Base-by-base conservation (phyloP, 2,888 invertebrate species). In the Perdita meconis region DNA sequence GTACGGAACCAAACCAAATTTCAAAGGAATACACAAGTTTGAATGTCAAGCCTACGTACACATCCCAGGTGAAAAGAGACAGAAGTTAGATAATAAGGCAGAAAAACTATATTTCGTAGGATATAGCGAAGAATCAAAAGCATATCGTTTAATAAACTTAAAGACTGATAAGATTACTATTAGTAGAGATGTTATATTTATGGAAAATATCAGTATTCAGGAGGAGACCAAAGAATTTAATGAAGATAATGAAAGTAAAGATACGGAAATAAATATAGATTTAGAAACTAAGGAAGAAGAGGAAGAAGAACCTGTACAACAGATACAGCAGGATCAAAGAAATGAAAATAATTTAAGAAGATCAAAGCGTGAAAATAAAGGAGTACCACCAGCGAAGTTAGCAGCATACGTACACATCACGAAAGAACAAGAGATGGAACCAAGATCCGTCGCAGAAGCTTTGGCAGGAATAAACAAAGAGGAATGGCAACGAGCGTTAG, bases 301-400 rank as follows among this genome's bases (percentile, higher is more conserved):
- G 30, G 30, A 30, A 30, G 30, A 30, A 30, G 30, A 30, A 30
- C 30, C 44, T 8, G 13, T 44, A 19, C 16, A 44, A 44, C 44
- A 44, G 44, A 19, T 44, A 44, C 19, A 44, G 16, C 10, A 69
- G 82, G 16, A 42, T 84, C 13, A 60, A 79, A 22, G 75, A 86
- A 16, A 50, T 16, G n/a, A 34, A 78, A 85, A 2, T 86, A 85
- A 36, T 63, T 87, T 36, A 47, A 60, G 24, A 51, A 60, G 42
- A 42, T 6, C 30, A 30, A 30, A 30, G 30, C 30, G 30, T 30
- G 30, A 30, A 30, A 42, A 42, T 16, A 42, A 42, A 42, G 42
- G 42, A 0, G 42, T 42, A 6, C 42, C 42, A 42, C 42, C 42
- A 42, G 16, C 42, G 6, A 13, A 16, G 5, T 42, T 16, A n/a